Evolutionary conservation across 2,888 invertebrate genomes (phyloP), one percentile per base, ranked within the genome.

Genomic region (Himalopsyche japonica): DNA sequence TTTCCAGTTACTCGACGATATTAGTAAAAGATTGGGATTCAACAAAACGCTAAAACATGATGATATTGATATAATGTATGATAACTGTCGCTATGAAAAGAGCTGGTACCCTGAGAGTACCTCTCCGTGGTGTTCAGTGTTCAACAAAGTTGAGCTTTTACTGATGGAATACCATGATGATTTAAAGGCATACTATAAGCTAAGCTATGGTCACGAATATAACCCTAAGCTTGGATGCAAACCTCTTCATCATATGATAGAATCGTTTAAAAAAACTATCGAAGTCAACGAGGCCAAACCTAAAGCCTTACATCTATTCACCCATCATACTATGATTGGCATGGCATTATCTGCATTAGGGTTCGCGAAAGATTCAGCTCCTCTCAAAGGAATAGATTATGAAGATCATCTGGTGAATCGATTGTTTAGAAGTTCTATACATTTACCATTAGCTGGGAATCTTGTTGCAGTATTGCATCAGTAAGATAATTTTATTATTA

Each of bases 161-260:
- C 90, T 96, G 0, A 87, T 97, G 87, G 97, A 97, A 89, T 97
- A 96, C 88, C 93, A 92, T 15, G 95, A 96, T 88, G 97, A 97
- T 89, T 89, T 97, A 48, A 93, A 94, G 85, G 94, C 95, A 89
- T 97, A 94, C 88, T 94, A 96, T 88, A 93, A 93, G 82, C 90
- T 92, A 20, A 95, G 95, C 34, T 94, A 94, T 88, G 95, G 95
- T 4, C 91, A 93, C 83, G 90, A 93, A 88, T 90, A 95, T 20
- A 96, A 95, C 87, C 90, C 90, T 2, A 93, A 93, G 83, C 90
- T 96, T 0, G 96, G 95, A 2, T 95, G 95, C 87, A 92, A 93
- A 7, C 91, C 94, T 0, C 89, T 96, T 3, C 94, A 94, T 88
- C 95, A 97, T 88, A 91, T 97, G 89, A 93, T 93, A 87, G 89